Evolutionary conservation across 2,797 vertebrate species (phyloP).

Genomic region (Periophthalmus magnuspinnatus): DNA sequence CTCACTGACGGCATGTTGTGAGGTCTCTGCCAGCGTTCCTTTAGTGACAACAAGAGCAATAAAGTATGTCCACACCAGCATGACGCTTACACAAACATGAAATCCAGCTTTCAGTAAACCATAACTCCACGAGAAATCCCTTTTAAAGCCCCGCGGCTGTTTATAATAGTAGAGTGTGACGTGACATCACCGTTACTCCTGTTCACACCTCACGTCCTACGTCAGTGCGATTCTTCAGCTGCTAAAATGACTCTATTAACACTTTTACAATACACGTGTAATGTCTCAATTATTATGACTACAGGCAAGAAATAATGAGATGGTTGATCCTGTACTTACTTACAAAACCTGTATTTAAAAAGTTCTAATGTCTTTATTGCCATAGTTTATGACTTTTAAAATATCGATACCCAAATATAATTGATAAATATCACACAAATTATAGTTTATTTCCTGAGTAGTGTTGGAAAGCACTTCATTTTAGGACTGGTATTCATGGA

Average conservation of each 20-base stretch:
- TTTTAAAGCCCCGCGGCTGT: neutral
- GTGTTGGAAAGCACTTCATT: no score
- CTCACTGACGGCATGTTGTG: neutral
- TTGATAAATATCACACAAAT: no score
- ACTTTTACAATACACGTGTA: neutral
- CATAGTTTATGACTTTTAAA: no score
- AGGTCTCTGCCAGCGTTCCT: neutral
- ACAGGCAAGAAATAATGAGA: neutral
- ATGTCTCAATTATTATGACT: neutral
- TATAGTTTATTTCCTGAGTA: no score
- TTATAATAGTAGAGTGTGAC: neutral
- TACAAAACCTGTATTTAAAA: neutral
- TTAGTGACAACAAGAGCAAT: neutral
- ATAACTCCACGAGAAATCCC: neutral
- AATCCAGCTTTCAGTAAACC: neutral
- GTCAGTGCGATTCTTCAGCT: neutral
- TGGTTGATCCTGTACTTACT: neutral
- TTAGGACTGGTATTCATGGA: no score
- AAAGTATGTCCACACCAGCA: neutral
- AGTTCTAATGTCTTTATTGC: no score
- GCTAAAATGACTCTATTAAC: neutral
- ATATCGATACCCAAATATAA: no score
- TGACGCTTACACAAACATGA: conserved; percentile 1
- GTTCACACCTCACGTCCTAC: neutral
- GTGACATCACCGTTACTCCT: neutral